Conservation (phyloP, 1,140 invertebrate genomes). For the Platyscapa corneri region DNA sequence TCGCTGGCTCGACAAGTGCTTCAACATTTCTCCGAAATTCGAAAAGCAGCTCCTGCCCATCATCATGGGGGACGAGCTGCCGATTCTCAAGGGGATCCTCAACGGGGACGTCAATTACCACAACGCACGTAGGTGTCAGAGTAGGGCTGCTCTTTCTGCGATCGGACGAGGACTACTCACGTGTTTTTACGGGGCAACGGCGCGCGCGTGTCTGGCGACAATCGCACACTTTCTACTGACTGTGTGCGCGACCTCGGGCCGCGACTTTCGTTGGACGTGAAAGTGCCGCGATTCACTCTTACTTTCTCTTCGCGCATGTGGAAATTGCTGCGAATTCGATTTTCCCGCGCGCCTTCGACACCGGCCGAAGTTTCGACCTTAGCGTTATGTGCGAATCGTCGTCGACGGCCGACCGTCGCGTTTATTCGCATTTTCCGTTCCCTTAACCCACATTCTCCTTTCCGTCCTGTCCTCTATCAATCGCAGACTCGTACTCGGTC, state of each 20-base stretch:
- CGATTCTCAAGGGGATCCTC: conserved; percentile 90
- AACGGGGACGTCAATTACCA: conserved; percentile 91
- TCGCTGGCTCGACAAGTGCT: not conserved
- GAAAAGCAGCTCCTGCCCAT: conserved; percentile 52
- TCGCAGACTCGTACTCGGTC: not conserved
- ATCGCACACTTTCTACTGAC: not conserved
- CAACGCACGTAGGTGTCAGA: conserved; percentile 87
- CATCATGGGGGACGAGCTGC: conserved; percentile 88
- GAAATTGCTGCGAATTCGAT: not conserved
- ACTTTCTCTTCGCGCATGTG: not conserved
- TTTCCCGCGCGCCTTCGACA: not conserved
- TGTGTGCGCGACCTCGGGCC: no score
- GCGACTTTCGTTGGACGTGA: not conserved
- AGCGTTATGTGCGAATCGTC: not conserved
- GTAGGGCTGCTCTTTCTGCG: not conserved
- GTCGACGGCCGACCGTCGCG: not conserved
- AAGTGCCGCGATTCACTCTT: conserved; percentile 20
- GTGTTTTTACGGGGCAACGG: no score
- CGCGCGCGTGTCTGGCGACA: no score
- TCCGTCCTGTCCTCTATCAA: no score
- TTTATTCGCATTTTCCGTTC: not conserved
- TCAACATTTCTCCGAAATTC: conserved; percentile 53
- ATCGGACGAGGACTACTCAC: not conserved
- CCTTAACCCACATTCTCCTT: not conserved
- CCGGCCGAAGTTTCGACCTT: not conserved